Conservation (phyloP, 2,888 invertebrate genomes). For the Meandrusa payeni region DNA sequence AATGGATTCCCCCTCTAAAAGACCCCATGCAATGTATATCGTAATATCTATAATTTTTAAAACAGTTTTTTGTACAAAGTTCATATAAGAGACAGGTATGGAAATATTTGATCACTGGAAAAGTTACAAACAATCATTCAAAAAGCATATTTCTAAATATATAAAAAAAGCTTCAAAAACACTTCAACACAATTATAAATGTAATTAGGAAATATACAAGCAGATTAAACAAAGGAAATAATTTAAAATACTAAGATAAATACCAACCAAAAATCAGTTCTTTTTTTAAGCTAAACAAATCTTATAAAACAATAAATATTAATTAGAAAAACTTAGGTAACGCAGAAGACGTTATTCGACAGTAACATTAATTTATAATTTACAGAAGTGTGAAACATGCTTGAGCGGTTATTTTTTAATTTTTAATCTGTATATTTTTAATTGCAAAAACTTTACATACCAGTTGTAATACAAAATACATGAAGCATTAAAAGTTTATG, state of each 20-base stretch:
- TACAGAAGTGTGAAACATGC: conserved; percentile 10
- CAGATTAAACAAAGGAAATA: conserved; percentile 2
- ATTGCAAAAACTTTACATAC: no score
- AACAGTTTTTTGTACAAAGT: no score
- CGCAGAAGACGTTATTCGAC: conserved; percentile 10
- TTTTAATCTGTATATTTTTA: conserved; percentile 20
- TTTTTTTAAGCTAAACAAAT: conserved; percentile 17
- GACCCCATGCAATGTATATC: no score
- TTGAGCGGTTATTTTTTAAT: conserved; percentile 19
- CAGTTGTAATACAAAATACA: no score
- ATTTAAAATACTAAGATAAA: background rate
- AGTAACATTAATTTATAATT: conserved; percentile 17
- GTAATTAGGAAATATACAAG: background rate
- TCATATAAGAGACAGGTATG: no score
- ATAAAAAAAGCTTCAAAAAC: background rate
- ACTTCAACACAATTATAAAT: background rate
- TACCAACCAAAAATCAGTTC: conserved; percentile 22
- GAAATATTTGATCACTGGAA: background rate
- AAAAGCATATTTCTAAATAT: background rate
- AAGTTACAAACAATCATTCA: background rate
- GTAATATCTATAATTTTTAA: no score
- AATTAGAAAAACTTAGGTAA: conserved; percentile 12
- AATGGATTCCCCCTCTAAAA: no score
- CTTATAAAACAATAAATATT: conserved; percentile 18
- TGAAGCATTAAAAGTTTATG: no score